Evolutionary conservation across 2,797 vertebrate genomes (phyloP).

Genomic region (Prionace glauca): DNA sequence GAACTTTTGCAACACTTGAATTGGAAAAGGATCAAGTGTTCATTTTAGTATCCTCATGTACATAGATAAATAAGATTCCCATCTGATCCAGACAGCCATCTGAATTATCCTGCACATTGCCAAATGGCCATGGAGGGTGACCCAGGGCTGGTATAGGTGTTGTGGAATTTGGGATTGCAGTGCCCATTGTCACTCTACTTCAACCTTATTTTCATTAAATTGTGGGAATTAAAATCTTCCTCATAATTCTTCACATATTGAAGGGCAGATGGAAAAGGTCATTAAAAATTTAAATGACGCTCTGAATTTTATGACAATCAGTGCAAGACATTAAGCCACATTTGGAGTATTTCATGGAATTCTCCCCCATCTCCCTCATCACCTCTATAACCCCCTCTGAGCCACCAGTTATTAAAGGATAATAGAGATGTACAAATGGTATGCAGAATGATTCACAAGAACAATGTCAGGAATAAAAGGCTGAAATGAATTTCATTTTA

Average conservation of each 20-base stretch:
- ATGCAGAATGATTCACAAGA: background rate
- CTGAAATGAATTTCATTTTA: background rate
- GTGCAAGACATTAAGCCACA: background rate
- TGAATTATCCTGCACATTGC: too few relatives aligned
- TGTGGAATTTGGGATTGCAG: background rate
- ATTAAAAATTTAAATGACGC: background rate
- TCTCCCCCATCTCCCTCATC: background rate
- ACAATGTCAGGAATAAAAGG: background rate
- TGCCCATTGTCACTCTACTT: background rate
- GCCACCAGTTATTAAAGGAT: background rate
- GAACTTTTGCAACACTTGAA: too few relatives aligned
- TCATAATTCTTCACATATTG: background rate
- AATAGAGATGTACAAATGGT: background rate
- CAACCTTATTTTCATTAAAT: background rate
- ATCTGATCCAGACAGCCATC: too few relatives aligned
- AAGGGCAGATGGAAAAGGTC: background rate
- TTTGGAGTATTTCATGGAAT: background rate
- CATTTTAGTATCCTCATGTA: too few relatives aligned
- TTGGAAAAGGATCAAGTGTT: too few relatives aligned
- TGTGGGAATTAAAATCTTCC: background rate
- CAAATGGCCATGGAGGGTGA: background rate
- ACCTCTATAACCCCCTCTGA: background rate
- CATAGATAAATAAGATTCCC: too few relatives aligned
- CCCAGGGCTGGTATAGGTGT: background rate
- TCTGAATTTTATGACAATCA: background rate